Conservation (phyloP, 2,797 vertebrate species). For the Periparus ater region DNA sequence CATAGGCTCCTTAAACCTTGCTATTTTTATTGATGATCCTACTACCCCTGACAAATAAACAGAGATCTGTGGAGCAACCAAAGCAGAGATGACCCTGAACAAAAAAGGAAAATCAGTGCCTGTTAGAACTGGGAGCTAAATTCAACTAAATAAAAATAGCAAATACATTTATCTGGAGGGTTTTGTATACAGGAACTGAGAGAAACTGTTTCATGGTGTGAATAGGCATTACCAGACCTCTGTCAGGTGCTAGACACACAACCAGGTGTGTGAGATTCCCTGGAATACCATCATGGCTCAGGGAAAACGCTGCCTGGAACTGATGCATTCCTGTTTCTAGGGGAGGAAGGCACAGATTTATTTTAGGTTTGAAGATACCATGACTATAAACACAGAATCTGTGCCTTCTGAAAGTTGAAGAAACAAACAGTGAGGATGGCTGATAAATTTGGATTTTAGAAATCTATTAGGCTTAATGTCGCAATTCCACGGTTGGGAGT, state of each 20-base stretch:
- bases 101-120: neutral
- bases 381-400: neutral
- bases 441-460: conserved; percentile 43
- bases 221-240: neutral
- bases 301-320: neutral
- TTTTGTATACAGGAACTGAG: neutral
- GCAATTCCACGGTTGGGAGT: neutral
- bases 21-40: conserved; percentile 1
- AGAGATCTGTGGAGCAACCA: neutral
- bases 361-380: conserved; percentile 28
- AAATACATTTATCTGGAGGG: neutral
- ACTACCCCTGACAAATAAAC: neutral
- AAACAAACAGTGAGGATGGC: conserved; percentile 21
- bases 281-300: neutral
- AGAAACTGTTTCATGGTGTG: neutral
- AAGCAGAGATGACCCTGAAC: neutral
- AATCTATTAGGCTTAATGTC: conserved; percentile 44
- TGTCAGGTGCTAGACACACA: neutral
- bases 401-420: conserved; percentile 8
- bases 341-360: neutral
- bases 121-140: neutral
- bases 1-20: neutral
- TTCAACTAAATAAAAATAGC: neutral
- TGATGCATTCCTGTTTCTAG: neutral
- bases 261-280: neutral